These are phyloP conservation scores for Cloeon dipterum DNA, from an alignment of 2,888 invertebrate genomes.

Conservation along the genomic window DNA sequence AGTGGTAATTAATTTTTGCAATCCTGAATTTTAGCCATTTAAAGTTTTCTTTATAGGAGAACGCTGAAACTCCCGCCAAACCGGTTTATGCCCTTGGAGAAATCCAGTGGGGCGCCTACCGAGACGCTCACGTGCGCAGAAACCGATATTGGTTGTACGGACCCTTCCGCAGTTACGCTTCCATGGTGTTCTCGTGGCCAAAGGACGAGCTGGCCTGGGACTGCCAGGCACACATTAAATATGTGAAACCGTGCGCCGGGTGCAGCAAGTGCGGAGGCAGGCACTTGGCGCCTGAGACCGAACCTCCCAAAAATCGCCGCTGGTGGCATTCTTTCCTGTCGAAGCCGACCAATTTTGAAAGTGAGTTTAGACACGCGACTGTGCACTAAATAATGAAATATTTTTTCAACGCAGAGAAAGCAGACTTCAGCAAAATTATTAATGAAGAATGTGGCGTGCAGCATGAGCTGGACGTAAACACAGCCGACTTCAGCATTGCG, in stretches of 20 bases:
- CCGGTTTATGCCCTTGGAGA: conserved; percentile 61
- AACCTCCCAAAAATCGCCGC: conserved; percentile 9
- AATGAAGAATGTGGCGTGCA: conserved; percentile 13
- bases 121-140: conserved; percentile 47
- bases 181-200: conserved; percentile 51
- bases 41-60: conserved; percentile 10
- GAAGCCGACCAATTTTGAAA: conserved; percentile 9
- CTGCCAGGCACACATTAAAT: conserved; percentile 45
- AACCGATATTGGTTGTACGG: conserved; percentile 84
- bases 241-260: conserved; percentile 57
- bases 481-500: conserved; percentile 7
- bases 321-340: conserved; percentile 27
- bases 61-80: conserved; percentile 23
- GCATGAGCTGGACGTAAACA: conserved; percentile 7
- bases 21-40: background rate
- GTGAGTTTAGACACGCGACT: background rate
- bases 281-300: conserved; percentile 11
- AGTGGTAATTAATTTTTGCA: background rate
- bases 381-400: background rate
- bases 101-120: conserved; percentile 67
- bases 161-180: conserved; percentile 44
- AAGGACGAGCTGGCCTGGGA: conserved; percentile 34
- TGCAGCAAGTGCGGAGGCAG: conserved; percentile 45
- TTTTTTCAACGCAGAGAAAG: conserved; percentile 1
- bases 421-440: conserved; percentile 11